These are phyloP conservation scores for Vimba vimba DNA, from an alignment of 2,113 vertebrate genomes.

Conservation along the genomic window DNA sequence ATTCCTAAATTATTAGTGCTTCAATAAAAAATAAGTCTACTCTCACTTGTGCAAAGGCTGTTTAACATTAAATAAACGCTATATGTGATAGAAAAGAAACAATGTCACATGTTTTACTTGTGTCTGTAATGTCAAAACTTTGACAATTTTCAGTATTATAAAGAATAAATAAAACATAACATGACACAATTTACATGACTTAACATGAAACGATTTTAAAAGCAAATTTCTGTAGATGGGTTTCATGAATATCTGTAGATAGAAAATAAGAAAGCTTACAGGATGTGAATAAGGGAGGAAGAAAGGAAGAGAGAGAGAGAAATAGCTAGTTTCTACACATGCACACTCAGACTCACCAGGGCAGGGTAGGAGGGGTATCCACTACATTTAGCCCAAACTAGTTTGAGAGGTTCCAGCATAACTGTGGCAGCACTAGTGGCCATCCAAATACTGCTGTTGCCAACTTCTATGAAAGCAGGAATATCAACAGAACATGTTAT, in stretches of 20 bases:
- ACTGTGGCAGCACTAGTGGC: conserved; percentile 89
- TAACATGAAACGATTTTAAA: too few species aligned
- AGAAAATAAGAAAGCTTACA: too few species aligned
- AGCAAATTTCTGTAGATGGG: too few species aligned
- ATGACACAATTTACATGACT: not conserved
- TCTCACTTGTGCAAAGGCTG: too few species aligned
- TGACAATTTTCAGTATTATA: not conserved
- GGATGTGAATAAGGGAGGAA: not conserved
- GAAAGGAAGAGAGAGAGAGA: not conserved
- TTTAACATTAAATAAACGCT: too few species aligned
- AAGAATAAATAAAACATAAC: not conserved
- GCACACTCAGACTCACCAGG: conserved; percentile 84
- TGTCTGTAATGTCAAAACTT: not conserved
- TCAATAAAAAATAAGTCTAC: too few species aligned
- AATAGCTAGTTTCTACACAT: conserved; percentile 8
- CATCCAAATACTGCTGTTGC: conserved; percentile 97
- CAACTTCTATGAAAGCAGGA: conserved; percentile 86
- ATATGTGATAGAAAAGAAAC: too few species aligned
- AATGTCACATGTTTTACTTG: too few species aligned
- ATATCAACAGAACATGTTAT: conserved; percentile 72
- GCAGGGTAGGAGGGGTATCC: conserved; percentile 98
- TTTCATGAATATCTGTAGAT: too few species aligned
- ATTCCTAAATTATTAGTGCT: too few species aligned
- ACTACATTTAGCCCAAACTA: conserved; percentile 99
- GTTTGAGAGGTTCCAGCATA: conserved; percentile 93